These are phyloP conservation scores for Pandemis heparana DNA, from an alignment of 2,888 invertebrate species.

Conservation along the genomic window DNA sequence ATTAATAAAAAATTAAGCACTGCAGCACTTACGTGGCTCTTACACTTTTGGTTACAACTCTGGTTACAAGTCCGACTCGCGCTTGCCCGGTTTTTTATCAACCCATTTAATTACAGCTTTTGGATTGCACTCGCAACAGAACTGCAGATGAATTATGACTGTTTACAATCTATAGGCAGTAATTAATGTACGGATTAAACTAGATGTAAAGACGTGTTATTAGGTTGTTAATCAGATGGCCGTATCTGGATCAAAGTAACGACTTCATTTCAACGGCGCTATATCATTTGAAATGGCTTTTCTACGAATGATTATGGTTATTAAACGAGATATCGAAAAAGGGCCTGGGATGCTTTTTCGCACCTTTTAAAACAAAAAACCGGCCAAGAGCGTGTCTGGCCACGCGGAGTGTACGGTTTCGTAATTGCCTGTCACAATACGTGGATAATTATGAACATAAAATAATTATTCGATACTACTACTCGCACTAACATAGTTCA, in stretches of 20 bases:
- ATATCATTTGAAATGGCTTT: constrained; percentile 31
- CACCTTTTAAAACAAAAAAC: not conserved
- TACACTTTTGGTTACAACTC: too few relatives aligned
- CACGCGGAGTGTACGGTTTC: too few relatives aligned
- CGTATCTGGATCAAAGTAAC: constrained; percentile 38
- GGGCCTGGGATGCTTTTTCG: not conserved
- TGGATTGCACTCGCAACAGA: constrained; percentile 21
- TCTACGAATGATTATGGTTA: constrained; percentile 22
- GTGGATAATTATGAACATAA: too few relatives aligned
- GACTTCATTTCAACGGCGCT: constrained; percentile 31
- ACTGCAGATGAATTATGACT: constrained; percentile 37
- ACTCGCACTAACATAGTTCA: too few relatives aligned
- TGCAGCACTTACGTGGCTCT: too few relatives aligned
- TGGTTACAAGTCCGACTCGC: too few relatives aligned
- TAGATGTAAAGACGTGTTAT: constrained; percentile 20
- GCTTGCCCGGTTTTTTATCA: not conserved
- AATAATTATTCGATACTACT: too few relatives aligned
- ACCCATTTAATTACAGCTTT: constrained; percentile 22
- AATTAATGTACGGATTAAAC: constrained; percentile 30
- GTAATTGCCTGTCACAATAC: too few relatives aligned
- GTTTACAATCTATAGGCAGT: constrained; percentile 24
- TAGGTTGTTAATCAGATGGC: constrained; percentile 21
- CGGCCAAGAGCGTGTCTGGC: too few relatives aligned
- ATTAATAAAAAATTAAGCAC: too few relatives aligned
- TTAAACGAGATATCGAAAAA: not conserved